Evolutionary conservation across 64 coral and sea anemone species (phyloP).

Genomic region (Porites lutea): DNA sequence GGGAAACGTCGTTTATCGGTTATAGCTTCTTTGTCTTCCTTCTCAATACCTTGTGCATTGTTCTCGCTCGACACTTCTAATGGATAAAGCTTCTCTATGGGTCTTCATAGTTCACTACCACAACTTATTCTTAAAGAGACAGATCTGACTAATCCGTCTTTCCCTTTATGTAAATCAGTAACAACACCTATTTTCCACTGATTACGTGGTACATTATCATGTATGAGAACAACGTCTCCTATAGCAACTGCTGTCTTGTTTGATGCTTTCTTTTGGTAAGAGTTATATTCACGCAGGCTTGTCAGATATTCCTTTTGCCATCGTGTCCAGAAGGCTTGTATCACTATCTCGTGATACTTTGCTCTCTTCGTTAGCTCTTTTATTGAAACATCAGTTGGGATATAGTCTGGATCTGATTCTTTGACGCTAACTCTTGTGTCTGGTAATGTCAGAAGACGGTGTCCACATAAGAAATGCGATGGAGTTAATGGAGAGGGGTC

Average conservation of each 20-base stretch:
- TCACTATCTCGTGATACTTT: constrained; percentile 37
- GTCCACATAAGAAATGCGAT: too few relatives aligned
- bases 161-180: constrained; percentile 16
- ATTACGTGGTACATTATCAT: too few relatives aligned
- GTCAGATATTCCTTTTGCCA: constrained; percentile 61
- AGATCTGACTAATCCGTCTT: constrained; percentile 20
- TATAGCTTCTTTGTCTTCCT: constrained; percentile 2
- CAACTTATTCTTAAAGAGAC: neutral
- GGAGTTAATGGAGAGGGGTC: neutral
- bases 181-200: neutral
- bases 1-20: constrained; percentile 1
- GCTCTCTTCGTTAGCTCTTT: too few relatives aligned
- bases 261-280: neutral
- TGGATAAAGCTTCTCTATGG: neutral
- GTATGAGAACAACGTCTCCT: too few relatives aligned
- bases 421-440: too few relatives aligned
- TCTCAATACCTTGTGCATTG: constrained; percentile 15
- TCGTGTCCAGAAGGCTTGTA: constrained; percentile 52
- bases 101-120: constrained; percentile 5
- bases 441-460: too few relatives aligned
- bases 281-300: constrained; percentile 45
- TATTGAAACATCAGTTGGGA: too few relatives aligned
- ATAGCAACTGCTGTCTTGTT: neutral
- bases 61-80: constrained; percentile 23
- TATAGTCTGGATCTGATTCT: too few relatives aligned